Conservation (phyloP, 2,888 invertebrate species). For the Digitonthophagus gazella region DNA sequence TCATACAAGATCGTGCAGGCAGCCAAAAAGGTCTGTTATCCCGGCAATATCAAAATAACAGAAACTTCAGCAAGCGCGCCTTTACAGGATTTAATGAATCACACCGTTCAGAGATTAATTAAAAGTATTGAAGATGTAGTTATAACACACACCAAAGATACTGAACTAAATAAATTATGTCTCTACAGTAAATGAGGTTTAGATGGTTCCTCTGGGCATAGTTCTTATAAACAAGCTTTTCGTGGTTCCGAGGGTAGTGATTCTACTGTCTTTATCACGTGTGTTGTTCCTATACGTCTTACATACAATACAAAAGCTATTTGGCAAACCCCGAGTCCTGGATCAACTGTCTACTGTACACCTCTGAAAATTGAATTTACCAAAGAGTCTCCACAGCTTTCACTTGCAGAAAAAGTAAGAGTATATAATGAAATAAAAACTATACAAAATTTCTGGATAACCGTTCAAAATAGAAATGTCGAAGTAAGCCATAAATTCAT, state of each 20-base stretch:
- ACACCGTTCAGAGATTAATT: neutral
- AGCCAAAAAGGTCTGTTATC: slow-evolving; percentile 8
- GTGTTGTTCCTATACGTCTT: slow-evolving; percentile 38
- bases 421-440: slow-evolving; percentile 27
- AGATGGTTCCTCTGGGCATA: slow-evolving; percentile 31
- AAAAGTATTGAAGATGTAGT: neutral
- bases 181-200: slow-evolving; percentile 22
- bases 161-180: slow-evolving; percentile 25
- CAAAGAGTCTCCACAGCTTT: slow-evolving; percentile 35
- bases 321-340: slow-evolving; percentile 39
- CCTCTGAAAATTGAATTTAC: slow-evolving; percentile 38
- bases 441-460: slow-evolving; percentile 19
- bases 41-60: slow-evolving; percentile 1
- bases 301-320: slow-evolving; percentile 31
- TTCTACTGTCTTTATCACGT: slow-evolving; percentile 37
- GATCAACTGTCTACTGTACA: slow-evolving; percentile 38
- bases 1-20: slow-evolving; percentile 31
- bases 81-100: slow-evolving; percentile 1
- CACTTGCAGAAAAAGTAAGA: slow-evolving; percentile 28
- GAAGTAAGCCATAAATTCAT: slow-evolving; percentile 28
- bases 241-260: slow-evolving; percentile 34
- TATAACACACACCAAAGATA: neutral
- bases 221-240: slow-evolving; percentile 35
- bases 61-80: slow-evolving; percentile 1
- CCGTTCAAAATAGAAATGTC: slow-evolving; percentile 22